Evolutionary conservation across 2,888 invertebrate species (phyloP).

Genomic region (Nephrocerus scutellatus): DNA sequence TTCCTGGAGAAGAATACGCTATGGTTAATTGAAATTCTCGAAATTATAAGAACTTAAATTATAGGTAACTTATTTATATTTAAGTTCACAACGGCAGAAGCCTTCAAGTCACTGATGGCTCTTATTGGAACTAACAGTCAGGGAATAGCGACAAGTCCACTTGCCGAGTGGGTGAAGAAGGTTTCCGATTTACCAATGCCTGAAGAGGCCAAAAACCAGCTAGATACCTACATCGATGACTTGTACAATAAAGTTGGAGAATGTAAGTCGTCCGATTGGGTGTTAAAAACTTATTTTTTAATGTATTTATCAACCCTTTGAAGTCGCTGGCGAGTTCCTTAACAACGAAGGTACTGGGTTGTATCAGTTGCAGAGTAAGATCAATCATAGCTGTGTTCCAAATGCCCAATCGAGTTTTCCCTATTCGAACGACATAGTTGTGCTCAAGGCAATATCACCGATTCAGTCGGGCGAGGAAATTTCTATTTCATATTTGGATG

Average conservation of each 20-base stretch:
- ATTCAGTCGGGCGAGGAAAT: constrained; percentile 82
- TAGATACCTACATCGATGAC: constrained; percentile 72
- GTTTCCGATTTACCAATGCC: constrained; percentile 61
- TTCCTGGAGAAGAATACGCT: constrained; percentile 35
- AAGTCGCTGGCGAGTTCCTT: constrained; percentile 59
- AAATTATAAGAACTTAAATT: background rate
- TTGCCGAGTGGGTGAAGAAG: constrained; percentile 80
- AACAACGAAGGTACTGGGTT: constrained; percentile 91
- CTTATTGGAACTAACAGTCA: constrained; percentile 87
- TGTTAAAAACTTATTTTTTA: background rate
- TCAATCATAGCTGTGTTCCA: constrained; percentile 88
- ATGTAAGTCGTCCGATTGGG: constrained; percentile 50
- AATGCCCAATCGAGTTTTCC: constrained; percentile 83
- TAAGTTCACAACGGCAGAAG: constrained; percentile 68
- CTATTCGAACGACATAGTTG: constrained; percentile 69
- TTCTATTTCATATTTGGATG: constrained; percentile 82
- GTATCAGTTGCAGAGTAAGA: constrained; percentile 76
- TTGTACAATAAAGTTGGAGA: constrained; percentile 76
- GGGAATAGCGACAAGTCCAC: constrained; percentile 86
- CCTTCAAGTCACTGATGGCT: constrained; percentile 66
- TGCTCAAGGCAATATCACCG: constrained; percentile 62
- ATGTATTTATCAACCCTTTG: constrained; percentile 1
- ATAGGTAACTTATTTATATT: constrained; percentile 22
- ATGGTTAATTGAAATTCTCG: constrained; percentile 25
- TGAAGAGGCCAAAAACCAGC: constrained; percentile 58